phyloP scores from a whole-genome alignment of 2,888 invertebrate genomes.

The Eristalinus sepulchralis region DNA sequence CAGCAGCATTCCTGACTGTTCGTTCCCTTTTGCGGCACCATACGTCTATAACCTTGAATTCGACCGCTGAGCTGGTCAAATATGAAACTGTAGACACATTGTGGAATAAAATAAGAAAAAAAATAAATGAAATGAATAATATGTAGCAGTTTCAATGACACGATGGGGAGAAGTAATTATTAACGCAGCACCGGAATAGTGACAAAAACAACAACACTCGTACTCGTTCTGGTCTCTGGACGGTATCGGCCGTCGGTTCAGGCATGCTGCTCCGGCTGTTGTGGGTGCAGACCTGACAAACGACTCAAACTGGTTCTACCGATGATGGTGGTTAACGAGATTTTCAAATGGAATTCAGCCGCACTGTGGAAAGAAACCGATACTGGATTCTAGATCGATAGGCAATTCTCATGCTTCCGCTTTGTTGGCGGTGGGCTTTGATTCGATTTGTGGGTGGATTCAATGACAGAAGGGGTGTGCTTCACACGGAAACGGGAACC shows the following conservation, averaged over 20 bases:
- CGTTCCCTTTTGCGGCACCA: constrained; percentile 46
- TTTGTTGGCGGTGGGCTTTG: neutral
- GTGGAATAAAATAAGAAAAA: neutral
- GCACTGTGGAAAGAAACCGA: neutral
- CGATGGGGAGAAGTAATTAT: neutral
- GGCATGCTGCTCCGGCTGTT: neutral
- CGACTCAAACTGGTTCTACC: neutral
- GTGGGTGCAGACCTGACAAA: neutral
- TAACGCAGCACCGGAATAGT: neutral
- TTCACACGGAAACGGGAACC: neutral
- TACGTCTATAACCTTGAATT: constrained; percentile 51
- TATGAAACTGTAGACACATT: constrained; percentile 51
- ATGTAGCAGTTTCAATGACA: constrained; percentile 46
- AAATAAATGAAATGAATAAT: constrained; percentile 5
- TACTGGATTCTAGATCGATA: neutral
- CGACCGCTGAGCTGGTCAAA: constrained; percentile 55
- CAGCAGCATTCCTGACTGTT: constrained; percentile 53
- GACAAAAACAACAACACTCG: neutral
- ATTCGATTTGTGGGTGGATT: neutral
- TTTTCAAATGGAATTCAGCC: neutral
- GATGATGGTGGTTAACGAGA: neutral
- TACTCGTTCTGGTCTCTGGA: neutral
- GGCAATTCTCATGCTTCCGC: neutral
- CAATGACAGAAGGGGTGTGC: neutral
- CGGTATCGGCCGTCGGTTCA: neutral